phyloP scores from a whole-genome alignment of 2,797 vertebrate genomes.

The Loris lydekkerianus region DNA sequence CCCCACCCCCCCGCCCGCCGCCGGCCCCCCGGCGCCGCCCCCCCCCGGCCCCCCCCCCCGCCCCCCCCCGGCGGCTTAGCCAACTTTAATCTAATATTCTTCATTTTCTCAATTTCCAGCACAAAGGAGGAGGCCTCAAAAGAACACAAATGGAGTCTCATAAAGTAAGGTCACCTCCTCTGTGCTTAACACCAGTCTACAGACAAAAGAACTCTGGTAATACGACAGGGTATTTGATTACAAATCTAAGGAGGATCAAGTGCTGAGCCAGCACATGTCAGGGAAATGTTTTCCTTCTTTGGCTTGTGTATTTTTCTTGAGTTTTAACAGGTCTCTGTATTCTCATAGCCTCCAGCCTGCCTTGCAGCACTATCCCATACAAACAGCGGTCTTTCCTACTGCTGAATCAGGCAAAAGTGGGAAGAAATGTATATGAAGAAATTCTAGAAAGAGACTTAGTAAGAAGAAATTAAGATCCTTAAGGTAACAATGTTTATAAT shows the following conservation, averaged over 20 bases:
- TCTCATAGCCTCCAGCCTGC: neutral
- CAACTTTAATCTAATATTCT: neutral
- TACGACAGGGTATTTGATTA: neutral
- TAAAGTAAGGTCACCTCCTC: slow-evolving; percentile 19
- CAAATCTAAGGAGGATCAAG: neutral
- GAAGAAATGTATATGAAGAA: slow-evolving; percentile 12
- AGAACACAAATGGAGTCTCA: neutral
- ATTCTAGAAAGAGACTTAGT: neutral
- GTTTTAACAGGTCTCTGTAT: slow-evolving; percentile 12
- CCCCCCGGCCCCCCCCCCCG: no score
- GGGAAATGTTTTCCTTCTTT: neutral
- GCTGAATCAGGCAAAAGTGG: neutral
- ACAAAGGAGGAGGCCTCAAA: neutral
- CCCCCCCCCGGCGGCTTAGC: accelerated
- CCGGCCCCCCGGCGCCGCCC: no score
- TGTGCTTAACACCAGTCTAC: neutral
- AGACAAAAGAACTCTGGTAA: neutral
- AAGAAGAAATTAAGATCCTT: slow-evolving; percentile 23
- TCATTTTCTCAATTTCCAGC: neutral
- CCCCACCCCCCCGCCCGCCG: no score
- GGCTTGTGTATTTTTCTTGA: neutral
- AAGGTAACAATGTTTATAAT: neutral
- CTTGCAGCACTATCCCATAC: neutral
- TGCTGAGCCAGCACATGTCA: neutral
- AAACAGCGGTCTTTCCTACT: neutral